Evolutionary conservation across 2,797 vertebrate genomes (phyloP), one percentile per base, ranked within the genome.

Genomic region (Molossus alvarezi): DNA sequence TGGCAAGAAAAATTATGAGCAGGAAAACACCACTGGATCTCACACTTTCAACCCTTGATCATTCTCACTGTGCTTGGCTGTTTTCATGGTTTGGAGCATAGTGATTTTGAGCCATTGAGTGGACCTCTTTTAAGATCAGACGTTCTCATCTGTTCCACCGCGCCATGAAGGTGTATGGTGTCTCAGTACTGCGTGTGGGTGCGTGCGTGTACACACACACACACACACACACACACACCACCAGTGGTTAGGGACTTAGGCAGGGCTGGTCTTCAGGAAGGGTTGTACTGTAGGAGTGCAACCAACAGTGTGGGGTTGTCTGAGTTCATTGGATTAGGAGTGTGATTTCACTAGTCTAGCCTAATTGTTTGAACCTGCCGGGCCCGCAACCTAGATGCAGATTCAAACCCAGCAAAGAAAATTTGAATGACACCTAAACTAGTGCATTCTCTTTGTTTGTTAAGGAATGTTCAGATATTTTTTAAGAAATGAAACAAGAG

Each of bases 401-500:
- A 98, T 98, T 98, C 98, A 98, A 98, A 98, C 98, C 98, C 98
- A 98, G 98, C 97, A 97, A 97, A 98, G 98, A 97, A 98, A 98
- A 98, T 98, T 98, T 98, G 98, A 98, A 98, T 98, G 98, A 97
- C 98, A 98, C 98, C 99, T 98, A 98, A 98, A 98, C 98, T 98
- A 99, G 99, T 99, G 99, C 99, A 99, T 99, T 99, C 99, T 99
- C 99, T 99, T 99, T 99, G 99, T 99, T 99, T 99, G 99, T 99
- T 99, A 99, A 99, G 98, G 98, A 98, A 98, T 98, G 97, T 98
- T 98, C 98, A 98, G 98, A 97, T 97, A 97, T 97, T 97, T 97
- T 97, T 98, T 97, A 93, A 98, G 97, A 97, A 96, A 97, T 98
- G 98, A 98, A 98, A 98, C 97, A 98, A 97, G 97, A 98, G 98